Percentiles rank a stretch among this genome's conserved stretches.
Evolutionary conservation across 2,113 vertebrate genomes (phyloP).

Genomic region (Ovibos moschatus): DNA sequence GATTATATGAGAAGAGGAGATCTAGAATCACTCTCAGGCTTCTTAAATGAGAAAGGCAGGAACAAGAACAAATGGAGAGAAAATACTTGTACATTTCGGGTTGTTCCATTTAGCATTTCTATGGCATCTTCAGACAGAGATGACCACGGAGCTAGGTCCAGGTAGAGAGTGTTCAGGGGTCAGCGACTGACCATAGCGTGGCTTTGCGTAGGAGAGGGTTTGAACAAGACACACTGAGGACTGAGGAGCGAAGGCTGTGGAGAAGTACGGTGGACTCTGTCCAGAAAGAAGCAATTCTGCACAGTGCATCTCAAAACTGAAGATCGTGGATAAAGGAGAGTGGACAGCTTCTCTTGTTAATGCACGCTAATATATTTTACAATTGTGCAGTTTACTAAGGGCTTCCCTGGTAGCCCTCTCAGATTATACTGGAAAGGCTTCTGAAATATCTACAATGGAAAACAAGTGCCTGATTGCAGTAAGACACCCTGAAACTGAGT

Average conservation of each 20-base stretch:
- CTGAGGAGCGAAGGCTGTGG: not conserved
- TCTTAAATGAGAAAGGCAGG: not conserved
- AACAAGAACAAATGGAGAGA: not conserved
- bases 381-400: not conserved
- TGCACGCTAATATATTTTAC: not conserved
- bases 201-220: not conserved
- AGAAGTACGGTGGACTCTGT: not conserved
- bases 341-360: not conserved
- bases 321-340: not conserved
- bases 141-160: not conserved
- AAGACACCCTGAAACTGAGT: not conserved
- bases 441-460: not conserved
- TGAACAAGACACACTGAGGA: not conserved
- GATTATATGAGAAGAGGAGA: not conserved
- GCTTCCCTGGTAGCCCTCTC: not conserved
- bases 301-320: not conserved
- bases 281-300: not conserved
- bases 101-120: not conserved
- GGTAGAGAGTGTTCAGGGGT: not conserved
- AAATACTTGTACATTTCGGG: not conserved
- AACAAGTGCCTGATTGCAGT: not conserved
- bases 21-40: not conserved
- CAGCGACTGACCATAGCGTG: too few relatives aligned
- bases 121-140: not conserved
- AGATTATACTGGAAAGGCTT: not conserved